Evolutionary conservation across 1,140 invertebrate species (phyloP).

Genomic region (Trichomalopsis sarcophagae): DNA sequence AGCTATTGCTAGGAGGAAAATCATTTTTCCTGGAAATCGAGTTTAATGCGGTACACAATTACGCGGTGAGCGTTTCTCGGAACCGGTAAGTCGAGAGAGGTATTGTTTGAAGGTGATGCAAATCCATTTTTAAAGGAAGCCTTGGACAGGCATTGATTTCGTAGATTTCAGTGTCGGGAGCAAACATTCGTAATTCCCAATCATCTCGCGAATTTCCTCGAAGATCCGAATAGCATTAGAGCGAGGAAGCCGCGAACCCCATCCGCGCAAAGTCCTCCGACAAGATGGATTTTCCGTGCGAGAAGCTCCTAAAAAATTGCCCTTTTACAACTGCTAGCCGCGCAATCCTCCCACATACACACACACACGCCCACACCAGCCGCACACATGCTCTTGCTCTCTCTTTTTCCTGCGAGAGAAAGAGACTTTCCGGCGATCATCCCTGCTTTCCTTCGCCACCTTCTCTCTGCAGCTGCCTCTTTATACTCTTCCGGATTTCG

Average conservation of each 20-base stretch:
- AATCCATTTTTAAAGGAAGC: too few relatives aligned
- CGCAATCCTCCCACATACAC: neutral
- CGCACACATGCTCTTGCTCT: neutral
- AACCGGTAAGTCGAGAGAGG: too few relatives aligned
- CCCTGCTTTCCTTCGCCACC: neutral
- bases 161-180: too few relatives aligned
- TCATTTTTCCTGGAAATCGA: too few relatives aligned
- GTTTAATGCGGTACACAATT: too few relatives aligned
- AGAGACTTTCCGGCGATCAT: conserved; percentile 15
- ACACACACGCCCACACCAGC: neutral
- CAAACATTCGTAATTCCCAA: too few relatives aligned
- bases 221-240: neutral
- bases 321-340: neutral
- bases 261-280: neutral
- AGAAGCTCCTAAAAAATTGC: conserved; percentile 39
- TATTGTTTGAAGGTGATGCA: too few relatives aligned
- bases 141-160: too few relatives aligned
- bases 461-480: neutral
- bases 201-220: neutral
- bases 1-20: too few relatives aligned
- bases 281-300: neutral
- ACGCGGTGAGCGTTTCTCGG: too few relatives aligned
- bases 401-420: neutral
- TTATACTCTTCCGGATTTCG: conserved; percentile 17
- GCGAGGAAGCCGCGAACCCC: neutral